phyloP scores from a whole-genome alignment of 2,888 invertebrate species.

The Lathronympha strigana region DNA sequence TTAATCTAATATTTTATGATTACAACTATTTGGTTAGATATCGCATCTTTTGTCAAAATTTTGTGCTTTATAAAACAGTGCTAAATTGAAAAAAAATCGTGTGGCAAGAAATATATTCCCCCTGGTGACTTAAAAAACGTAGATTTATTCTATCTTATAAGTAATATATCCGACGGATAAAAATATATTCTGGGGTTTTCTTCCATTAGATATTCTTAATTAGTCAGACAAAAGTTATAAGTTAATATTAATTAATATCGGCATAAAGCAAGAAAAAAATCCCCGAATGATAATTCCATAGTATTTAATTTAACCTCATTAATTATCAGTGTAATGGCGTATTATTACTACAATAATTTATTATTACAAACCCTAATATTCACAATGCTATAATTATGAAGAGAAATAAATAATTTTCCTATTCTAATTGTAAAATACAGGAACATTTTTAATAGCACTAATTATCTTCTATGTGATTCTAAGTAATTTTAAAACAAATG shows the following conservation, averaged over 20 bases:
- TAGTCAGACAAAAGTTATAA: constrained; percentile 2
- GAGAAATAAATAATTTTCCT: constrained; percentile 37
- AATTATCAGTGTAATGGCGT: constrained; percentile 22
- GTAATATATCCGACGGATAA: not conserved
- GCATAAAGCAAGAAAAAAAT: constrained; percentile 2
- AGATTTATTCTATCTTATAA: not conserved
- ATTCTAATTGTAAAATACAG: constrained; percentile 25
- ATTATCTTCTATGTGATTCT: not conserved
- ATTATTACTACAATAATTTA: constrained; percentile 27
- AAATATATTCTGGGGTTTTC: not conserved
- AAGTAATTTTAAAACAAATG: not conserved
- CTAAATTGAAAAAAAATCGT: not conserved
- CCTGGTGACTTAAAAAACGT: not conserved
- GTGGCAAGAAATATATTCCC: not conserved
- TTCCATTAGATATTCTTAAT: not conserved
- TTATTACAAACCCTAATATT: constrained; percentile 18
- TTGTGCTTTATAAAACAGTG: constrained; percentile 10
- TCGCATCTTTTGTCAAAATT: constrained; percentile 56
- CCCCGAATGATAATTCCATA: too few relatives aligned
- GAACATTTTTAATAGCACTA: constrained; percentile 39
- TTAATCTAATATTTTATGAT: constrained; percentile 3
- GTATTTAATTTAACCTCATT: too few relatives aligned
- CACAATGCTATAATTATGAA: constrained; percentile 9
- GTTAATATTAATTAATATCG: not conserved
- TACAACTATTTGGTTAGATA: constrained; percentile 62